Base-by-base conservation (phyloP, 1,140 invertebrate genomes). In the Hirudo medicinalis region DNA sequence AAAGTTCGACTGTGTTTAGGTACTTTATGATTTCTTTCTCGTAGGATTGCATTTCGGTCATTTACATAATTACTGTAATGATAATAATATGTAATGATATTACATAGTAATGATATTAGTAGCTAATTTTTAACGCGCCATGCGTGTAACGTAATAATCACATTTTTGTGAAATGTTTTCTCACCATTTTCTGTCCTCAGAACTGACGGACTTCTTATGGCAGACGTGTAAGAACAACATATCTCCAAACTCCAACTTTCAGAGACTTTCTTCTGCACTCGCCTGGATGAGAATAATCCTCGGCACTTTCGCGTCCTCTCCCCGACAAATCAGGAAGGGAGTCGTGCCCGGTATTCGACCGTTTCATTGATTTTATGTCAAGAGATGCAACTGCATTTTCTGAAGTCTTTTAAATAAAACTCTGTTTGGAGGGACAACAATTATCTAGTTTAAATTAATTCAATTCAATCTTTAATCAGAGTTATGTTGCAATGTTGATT, bases 211-310 rank as follows among this genome's bases (percentile, higher is more conserved):
- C 36, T 85, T 83, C 83, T 73, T 87, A n/a, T 77, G 84, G 71
- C 73, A 75, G 49, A 80, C 85, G 60, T 75, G 85, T 17, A 74
- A 84, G 55, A 75, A 80, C 53, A 84, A 82, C 74, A 78, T 86
- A 8, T 78, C 81, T 74, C 79, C 83, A 57, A 84, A 83, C 36
- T 82, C 82, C n/a, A 83, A 83, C 75, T 87, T 86, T 76, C 86
- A 87, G 76, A 75, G 85, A 57, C 71, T 76, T 3, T 77, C 78
- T 54, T 77, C 76, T 29, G 74, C 76, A 72, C 72, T 81, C 22
- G 76, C 78, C 32, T 74, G 79, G 11, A 68, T 80, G 8, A 67
- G 72, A 27, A 75, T 76, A n/a, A 68, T 79, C 27, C 75, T 74
- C 20, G 69, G 70, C 32, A 55, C 69, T 19, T 54, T 74, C 19